Percentiles rank a stretch among this genome's conserved stretches.
phyloP scores from a whole-genome alignment of 2,888 invertebrate genomes.

The Cheiracanthium punctorium region DNA sequence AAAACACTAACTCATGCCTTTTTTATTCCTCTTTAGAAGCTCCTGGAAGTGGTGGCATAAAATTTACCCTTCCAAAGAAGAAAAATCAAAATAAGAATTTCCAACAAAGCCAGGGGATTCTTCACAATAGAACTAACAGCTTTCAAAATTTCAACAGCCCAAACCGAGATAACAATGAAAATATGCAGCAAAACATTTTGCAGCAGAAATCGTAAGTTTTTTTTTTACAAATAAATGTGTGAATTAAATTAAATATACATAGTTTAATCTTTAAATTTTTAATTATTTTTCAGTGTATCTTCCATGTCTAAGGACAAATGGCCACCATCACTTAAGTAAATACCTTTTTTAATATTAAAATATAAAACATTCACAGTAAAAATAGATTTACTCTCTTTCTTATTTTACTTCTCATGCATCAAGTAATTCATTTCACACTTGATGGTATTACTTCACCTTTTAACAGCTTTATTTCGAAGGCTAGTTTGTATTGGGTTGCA shows the following conservation, averaged over 20 bases:
- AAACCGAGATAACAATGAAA: neutral
- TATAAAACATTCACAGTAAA: too few relatives aligned
- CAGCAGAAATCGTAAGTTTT: slow-evolving; percentile 40
- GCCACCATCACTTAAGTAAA: slow-evolving; percentile 47
- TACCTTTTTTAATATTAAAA: too few relatives aligned
- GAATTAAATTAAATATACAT: neutral
- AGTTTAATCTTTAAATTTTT: neutral
- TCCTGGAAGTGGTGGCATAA: slow-evolving; percentile 60
- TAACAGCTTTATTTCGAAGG: too few relatives aligned
- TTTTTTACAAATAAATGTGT: neutral
- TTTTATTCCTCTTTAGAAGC: slow-evolving; percentile 34
- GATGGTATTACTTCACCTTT: too few relatives aligned
- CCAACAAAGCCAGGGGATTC: neutral
- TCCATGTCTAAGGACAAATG: slow-evolving; percentile 30
- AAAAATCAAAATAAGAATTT: slow-evolving; percentile 18
- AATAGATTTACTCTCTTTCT: too few relatives aligned
- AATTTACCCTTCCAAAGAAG: slow-evolving; percentile 60
- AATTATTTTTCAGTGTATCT: slow-evolving; percentile 25
- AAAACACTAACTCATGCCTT: neutral
- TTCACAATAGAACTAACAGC: slow-evolving; percentile 45
- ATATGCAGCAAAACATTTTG: slow-evolving; percentile 11
- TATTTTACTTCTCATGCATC: too few relatives aligned
- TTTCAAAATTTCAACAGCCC: slow-evolving; percentile 11
- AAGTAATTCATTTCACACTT: too few relatives aligned
- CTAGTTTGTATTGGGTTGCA: too few relatives aligned